Evolutionary conservation across 2,797 vertebrate species (phyloP), one percentile per base, ranked within the genome.

Genomic region (Neopelma chrysocephalum): DNA sequence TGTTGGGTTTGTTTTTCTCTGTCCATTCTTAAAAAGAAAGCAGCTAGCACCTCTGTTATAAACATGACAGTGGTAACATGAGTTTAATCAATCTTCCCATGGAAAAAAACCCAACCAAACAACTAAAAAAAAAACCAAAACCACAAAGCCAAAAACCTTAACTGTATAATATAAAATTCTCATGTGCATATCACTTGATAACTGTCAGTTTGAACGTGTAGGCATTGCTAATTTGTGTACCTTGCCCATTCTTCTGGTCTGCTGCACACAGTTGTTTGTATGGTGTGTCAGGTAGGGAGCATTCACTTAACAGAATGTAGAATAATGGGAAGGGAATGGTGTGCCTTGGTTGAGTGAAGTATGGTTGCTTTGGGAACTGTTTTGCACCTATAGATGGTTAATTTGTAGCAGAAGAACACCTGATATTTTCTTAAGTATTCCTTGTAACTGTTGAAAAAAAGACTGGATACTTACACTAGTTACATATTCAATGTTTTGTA

Each of bases 341-440:
- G 18, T 81, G 62, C 2, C 0, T 75, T 89, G 65, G 54, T 56
- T 82, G 51, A 53, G 54, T 26, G 53, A 80, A 42, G 83, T 79
- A 72, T 56, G 73, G 80, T 93, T 97, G 82, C 85, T 85, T 91
- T 95, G 95, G 94, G 93, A 96, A 91, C 93, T 75, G 7, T 89
- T 83, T 90, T 90, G 42, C 2, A 2, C 60, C 76, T 83, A 21
- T 15, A 72, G 58, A 47, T 3, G 2, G 58, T 82, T 88, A 88
- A 62, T 91, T 84, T 94, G 40, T 82, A 70, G 7, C 27, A 36
- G 40, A 61, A 72, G 82, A 89, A 26, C 42, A 78, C 61, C 64
- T 93, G 69, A 15, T 92, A 57, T 62, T 72, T 93, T 88, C 54
- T 61, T 65, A 58, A 79, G 18, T 86, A 15, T 57, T 90, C 43